Base-by-base conservation (phyloP, 1,140 invertebrate species). In the Trachymyrmex septentrionalis region DNA sequence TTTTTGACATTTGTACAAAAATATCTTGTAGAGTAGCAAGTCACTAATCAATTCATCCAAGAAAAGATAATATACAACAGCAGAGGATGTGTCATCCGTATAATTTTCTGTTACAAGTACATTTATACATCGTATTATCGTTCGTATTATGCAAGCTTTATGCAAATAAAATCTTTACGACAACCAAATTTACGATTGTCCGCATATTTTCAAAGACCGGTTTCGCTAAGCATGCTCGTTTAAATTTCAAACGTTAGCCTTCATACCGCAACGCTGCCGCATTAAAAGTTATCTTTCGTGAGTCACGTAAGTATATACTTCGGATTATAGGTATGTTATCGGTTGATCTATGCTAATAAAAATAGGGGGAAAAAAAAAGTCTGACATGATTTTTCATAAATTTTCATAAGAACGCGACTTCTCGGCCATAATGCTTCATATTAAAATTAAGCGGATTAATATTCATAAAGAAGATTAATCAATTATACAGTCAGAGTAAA, bases 221-320 rank as follows among this genome's bases (percentile, higher is more conserved):
- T 75, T 84, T 73, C 19, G 38, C 34, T 66, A 34, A 82, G 50
- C 66, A 48, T 24, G 34, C 55, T 82, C 48, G 80, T 84, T 61
- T 61, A 61, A 75, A 75, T 84, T 73, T 84, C 69, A 73, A 75
- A 75, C 55, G 66, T 16, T 19, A 57, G 67, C 53, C 21, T 57
- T 44, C 53, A 21, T 27, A 21, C 10, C 48, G n/a, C 27, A 69
- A 34, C 53, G 34, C 9, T 5, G 53, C 34, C 24, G 61, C 16
- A 61, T 72, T 82, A 72, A 73, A 82, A 73, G 24, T 82, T 73
- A 73, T 82, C 80, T 82, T n/a, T 30, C 27, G 27, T 38, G 69
- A 84, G 80, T 75, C 80, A 84, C 80, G 34, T 73, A 30, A 73
- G 34, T 44, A 53, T 14, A 19, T 30, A 55, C 30, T 21, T 69